Conservation (phyloP, 2,797 vertebrate species). For the Spinibarbus caldwelli region DNA sequence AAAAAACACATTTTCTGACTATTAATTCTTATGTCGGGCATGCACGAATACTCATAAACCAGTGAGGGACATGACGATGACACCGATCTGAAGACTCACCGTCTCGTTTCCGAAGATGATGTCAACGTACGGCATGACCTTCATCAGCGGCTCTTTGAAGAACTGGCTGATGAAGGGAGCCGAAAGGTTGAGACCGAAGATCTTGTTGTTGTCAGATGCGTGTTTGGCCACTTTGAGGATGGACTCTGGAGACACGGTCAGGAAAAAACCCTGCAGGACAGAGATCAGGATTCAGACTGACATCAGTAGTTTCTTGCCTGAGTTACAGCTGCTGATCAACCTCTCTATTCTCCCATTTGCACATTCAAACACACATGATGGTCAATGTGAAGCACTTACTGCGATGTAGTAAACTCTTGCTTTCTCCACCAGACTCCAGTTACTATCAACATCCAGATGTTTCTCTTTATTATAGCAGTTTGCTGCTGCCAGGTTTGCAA, state of each 20-base stretch:
- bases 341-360: neutral
- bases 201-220: constrained; percentile 90
- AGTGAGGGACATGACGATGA: constrained; percentile 65
- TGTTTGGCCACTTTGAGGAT: constrained; percentile 93
- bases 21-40: no score
- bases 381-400: constrained; percentile 80
- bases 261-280: constrained; percentile 93
- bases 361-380: neutral
- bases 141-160: constrained; percentile 94
- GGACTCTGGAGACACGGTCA: constrained; percentile 95
- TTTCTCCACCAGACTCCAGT: constrained; percentile 97
- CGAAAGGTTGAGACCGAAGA: constrained; percentile 95
- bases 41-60: no score
- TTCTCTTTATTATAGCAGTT: constrained; percentile 98
- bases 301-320: neutral
- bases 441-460: constrained; percentile 95
- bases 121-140: constrained; percentile 94
- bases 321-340: neutral
- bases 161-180: constrained; percentile 98
- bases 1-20: no score
- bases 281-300: no score
- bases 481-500: constrained; percentile 97
- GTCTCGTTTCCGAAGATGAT: constrained; percentile 97
- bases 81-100: constrained; percentile 82
- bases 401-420: constrained; percentile 97